phyloP scores from a whole-genome alignment of 2,888 invertebrate genomes.

The Heteromyza rotundicornis region DNA sequence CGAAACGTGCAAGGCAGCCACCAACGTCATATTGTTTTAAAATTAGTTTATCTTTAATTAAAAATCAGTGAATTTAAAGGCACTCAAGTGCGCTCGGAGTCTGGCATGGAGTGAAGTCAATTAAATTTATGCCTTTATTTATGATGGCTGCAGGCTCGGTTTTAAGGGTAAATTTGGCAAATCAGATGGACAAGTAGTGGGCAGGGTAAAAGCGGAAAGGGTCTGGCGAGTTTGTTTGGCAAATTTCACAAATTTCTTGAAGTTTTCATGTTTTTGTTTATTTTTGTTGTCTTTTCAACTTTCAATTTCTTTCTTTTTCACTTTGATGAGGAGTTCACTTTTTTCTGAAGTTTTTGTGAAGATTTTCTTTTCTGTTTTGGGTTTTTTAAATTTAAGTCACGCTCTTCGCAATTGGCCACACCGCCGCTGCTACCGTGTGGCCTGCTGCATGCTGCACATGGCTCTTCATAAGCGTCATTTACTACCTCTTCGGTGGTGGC shows the following conservation, averaged over 20 bases:
- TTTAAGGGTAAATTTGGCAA: not conserved
- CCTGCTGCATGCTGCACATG: constrained; percentile 7
- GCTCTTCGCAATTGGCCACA: constrained; percentile 48
- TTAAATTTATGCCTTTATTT: no score
- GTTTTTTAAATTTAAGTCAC: constrained; percentile 52
- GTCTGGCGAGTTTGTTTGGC: no score
- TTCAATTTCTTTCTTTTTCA: not conserved
- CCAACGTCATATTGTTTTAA: not conserved
- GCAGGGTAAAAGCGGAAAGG: not conserved
- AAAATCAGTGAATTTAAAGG: not conserved
- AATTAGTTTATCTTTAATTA: constrained; percentile 6
- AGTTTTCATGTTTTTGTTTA: no score
- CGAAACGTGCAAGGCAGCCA: no score
- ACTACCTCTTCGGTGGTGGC: not conserved
- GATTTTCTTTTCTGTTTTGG: constrained; percentile 42
- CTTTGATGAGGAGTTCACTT: no score
- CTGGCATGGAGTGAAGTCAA: not conserved
- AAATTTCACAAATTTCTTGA: no score
- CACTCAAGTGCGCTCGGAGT: not conserved
- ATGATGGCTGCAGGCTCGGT: not conserved
- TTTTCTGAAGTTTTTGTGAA: no score
- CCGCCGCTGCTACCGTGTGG: constrained; percentile 28
- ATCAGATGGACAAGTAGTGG: not conserved
- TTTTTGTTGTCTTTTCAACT: not conserved
- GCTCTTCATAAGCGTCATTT: no score